Conservation (phyloP, 2,797 vertebrate genomes). For the Lithobates sylvaticus region DNA sequence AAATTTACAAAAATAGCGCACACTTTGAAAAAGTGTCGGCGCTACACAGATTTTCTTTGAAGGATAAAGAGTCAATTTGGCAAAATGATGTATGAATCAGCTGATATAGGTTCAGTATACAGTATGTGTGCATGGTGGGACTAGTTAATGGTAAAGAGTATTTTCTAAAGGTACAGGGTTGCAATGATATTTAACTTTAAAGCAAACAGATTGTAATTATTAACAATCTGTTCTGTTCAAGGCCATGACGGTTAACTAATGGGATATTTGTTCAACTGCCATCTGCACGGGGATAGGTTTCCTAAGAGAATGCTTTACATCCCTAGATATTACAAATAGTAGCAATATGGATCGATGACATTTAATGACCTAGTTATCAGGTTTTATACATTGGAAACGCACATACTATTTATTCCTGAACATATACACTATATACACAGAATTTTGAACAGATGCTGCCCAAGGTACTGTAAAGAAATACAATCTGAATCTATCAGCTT, state of each 20-base stretch:
- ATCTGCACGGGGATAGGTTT: neutral
- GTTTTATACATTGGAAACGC: neutral
- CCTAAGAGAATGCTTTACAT: neutral
- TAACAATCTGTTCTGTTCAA: constrained; percentile 30
- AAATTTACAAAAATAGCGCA: too few relatives aligned
- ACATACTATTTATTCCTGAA: neutral
- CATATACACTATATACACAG: neutral
- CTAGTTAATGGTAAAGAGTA: neutral
- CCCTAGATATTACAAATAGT: neutral
- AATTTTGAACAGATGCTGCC: neutral
- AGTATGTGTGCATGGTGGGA: neutral
- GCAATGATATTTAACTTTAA: neutral
- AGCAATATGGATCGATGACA: neutral
- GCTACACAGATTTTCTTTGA: too few relatives aligned
- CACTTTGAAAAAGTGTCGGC: too few relatives aligned
- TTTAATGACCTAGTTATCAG: neutral
- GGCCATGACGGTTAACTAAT: neutral
- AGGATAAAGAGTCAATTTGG: too few relatives aligned
- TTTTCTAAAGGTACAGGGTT: constrained; percentile 15
- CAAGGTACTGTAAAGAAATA: neutral
- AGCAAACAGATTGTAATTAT: constrained; percentile 51
- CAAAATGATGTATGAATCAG: neutral
- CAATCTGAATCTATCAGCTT: neutral
- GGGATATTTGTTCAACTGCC: neutral
- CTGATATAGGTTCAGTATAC: neutral